Percentiles rank a stretch among this genome's conserved stretches.
These are phyloP conservation scores for Campylomormyrus tamandua DNA, from an alignment of 2,113 vertebrate species.

Conservation along the genomic window DNA sequence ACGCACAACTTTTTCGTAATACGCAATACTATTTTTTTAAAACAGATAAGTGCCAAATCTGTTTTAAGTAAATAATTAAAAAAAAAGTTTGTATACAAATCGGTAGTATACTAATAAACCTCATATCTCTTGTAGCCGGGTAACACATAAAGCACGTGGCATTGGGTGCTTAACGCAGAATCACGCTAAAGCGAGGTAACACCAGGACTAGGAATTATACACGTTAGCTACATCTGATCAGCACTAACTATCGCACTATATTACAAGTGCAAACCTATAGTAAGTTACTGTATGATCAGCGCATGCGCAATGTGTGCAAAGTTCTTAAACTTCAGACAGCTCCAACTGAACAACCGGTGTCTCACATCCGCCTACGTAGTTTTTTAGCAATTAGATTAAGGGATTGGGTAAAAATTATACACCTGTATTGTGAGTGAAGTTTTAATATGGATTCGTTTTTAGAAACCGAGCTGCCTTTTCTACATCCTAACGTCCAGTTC, in stretches of 20 bases:
- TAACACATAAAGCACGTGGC: neutral
- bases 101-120: neutral
- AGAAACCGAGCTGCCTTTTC: neutral
- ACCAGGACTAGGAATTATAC: neutral
- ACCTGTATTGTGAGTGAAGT: neutral
- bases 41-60: neutral
- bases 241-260: neutral
- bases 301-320: neutral
- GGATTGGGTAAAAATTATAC: slow-evolving; percentile 18
- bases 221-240: neutral
- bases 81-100: neutral
- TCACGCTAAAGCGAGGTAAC: neutral
- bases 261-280: neutral
- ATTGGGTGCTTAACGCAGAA: neutral
- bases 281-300: neutral
- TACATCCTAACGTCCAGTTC: neutral
- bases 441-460: neutral
- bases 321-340: neutral
- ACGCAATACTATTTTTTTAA: neutral
- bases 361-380: neutral
- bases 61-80: neutral
- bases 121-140: neutral
- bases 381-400: neutral
- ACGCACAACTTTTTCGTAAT: neutral
- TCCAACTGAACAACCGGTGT: neutral